Base-by-base conservation (phyloP, 2,888 invertebrate genomes). In the Stenolophus ochropezus region DNA sequence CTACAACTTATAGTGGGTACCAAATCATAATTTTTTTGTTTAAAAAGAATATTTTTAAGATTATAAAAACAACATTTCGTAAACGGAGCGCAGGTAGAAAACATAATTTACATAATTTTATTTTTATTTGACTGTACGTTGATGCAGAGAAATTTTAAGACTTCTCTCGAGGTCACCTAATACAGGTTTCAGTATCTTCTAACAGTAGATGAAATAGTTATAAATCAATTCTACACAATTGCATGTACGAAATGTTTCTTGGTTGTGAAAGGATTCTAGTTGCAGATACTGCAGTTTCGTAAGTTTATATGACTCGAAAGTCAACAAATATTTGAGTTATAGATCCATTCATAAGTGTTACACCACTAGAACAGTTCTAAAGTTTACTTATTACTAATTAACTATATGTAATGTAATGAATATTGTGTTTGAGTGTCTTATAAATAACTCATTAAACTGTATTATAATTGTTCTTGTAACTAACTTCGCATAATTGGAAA, bases 351-450 rank as follows among this genome's bases (percentile, higher is more conserved):
- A 42, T 42, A 42, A 42, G 33, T 42, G 33, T 42, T 42, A 8
- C 33, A 42, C 33, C 33, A 42, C 11, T 42, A 42, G 11, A 42
- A 1, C 4, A 42, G 8, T 11, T 42, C n/a, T n/a, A n/a, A n/a
- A n/a, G n/a, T n/a, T n/a, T n/a, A n/a, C n/a, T 6, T 20, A 3
- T 74, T 42, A 74, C 25, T 27, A 75, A 49, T 16, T 53, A 81
- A 75, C 49, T 14, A 69, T 82, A 6, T 18, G n/a, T n/a, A n/a
- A n/a, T n/a, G n/a, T n/a, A n/a, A n/a, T n/a, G n/a, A n/a, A n/a
- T n/a, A n/a, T n/a, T n/a, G n/a, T n/a, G n/a, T n/a, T n/a, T n/a
- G n/a, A n/a, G n/a, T n/a, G n/a, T n/a, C n/a, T n/a, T n/a, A n/a
- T n/a, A n/a, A n/a, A n/a, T n/a, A n/a, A n/a, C n/a, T n/a, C n/a